Evolutionary conservation across 2,113 vertebrate species (phyloP).

Genomic region (Halcyon senegalensis): DNA sequence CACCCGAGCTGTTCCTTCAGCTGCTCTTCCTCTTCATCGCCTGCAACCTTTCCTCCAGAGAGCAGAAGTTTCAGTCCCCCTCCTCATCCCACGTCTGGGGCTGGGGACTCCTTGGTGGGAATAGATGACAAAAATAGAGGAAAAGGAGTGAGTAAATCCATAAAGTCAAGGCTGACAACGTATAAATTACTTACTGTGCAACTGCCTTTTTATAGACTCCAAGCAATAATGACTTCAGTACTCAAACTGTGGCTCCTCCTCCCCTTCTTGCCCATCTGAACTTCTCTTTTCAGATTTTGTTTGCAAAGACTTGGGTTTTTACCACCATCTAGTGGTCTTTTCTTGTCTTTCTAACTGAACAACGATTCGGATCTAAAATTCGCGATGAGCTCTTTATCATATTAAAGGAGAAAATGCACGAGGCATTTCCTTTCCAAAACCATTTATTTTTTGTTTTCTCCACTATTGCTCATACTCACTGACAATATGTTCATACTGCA

Average conservation of each 20-base stretch:
- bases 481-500: background rate
- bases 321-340: conserved; percentile 70
- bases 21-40: background rate
- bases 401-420: background rate
- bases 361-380: background rate
- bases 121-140: conserved; percentile 4
- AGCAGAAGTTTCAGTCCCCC: conserved; percentile 12
- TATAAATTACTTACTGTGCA: conserved; percentile 54
- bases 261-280: background rate
- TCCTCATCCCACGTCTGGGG: background rate
- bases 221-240: conserved; percentile 58
- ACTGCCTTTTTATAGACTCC: conserved; percentile 67
- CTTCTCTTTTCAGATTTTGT: background rate
- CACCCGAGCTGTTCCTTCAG: conserved; percentile 32
- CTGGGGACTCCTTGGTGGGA: background rate
- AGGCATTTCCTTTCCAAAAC: background rate
- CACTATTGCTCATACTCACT: background rate
- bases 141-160: conserved; percentile 42
- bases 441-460: background rate
- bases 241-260: conserved; percentile 51
- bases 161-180: conserved; percentile 17
- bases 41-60: background rate
- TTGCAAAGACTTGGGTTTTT: background rate
- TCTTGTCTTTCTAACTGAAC: background rate
- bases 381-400: background rate